phyloP scores from a whole-genome alignment of 2,797 vertebrate species.

The Lagodon rhomboides region DNA sequence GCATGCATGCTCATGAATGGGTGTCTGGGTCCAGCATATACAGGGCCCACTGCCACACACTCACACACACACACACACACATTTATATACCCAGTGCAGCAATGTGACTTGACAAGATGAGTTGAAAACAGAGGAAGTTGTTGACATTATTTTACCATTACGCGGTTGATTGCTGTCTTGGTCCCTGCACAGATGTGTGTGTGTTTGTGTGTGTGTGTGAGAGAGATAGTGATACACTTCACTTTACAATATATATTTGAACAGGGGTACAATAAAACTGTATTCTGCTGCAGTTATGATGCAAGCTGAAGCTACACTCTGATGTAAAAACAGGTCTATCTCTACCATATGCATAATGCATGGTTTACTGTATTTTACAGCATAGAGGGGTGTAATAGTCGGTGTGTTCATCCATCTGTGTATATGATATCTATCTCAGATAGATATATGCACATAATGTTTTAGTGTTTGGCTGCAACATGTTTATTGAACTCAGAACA shows the following conservation, averaged over 20 bases:
- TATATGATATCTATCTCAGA: slow-evolving; percentile 29
- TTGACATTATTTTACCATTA: background rate
- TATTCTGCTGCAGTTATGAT: slow-evolving; percentile 1
- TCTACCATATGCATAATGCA: slow-evolving; percentile 52
- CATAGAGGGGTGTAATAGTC: background rate
- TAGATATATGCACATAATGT: slow-evolving; percentile 24
- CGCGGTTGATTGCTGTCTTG: background rate
- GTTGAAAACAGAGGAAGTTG: background rate
- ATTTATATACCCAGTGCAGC: background rate
- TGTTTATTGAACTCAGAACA: slow-evolving; percentile 44
- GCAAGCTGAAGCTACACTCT: slow-evolving; percentile 9
- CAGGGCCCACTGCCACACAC: too few relatives aligned
- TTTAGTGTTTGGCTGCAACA: slow-evolving; percentile 18
- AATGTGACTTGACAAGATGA: background rate
- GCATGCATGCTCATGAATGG: background rate
- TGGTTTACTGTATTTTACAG: slow-evolving; percentile 9
- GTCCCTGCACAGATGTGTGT: background rate
- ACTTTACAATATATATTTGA: background rate
- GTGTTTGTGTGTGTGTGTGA: too few relatives aligned
- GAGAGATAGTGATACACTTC: background rate
- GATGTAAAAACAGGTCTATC: slow-evolving; percentile 31
- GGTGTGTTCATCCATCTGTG: slow-evolving; percentile 29
- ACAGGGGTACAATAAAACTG: background rate
- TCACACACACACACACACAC: background rate
- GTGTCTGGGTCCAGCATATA: background rate